phyloP scores from a whole-genome alignment of 2,888 invertebrate species.

The Thumatha senex region DNA sequence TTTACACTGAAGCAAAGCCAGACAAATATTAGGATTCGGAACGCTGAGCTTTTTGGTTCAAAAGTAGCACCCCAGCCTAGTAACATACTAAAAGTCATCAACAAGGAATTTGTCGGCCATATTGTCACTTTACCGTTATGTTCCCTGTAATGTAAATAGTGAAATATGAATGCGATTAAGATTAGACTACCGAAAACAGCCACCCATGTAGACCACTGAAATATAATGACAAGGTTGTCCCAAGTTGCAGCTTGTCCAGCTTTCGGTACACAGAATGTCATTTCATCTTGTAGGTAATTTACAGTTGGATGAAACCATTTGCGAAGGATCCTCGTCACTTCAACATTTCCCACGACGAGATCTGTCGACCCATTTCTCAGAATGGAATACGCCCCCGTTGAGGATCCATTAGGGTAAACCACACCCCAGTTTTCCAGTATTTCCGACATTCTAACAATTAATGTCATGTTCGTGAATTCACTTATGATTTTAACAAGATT shows the following conservation, averaged over 20 bases:
- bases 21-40: conserved; percentile 70
- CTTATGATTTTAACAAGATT: conserved; percentile 74
- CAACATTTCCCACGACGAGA: conserved; percentile 74
- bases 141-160: conserved; percentile 66
- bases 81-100: conserved; percentile 76
- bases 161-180: conserved; percentile 66
- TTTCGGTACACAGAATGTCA: conserved; percentile 76
- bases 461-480: conserved; percentile 73
- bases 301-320: conserved; percentile 75
- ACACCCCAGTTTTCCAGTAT: conserved; percentile 70
- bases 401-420: conserved; percentile 60
- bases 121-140: conserved; percentile 54
- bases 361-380: conserved; percentile 64
- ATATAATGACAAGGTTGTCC: conserved; percentile 75
- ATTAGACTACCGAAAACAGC: conserved; percentile 63
- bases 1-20: conserved; percentile 79
- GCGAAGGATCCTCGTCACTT: conserved; percentile 69
- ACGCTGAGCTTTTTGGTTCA: conserved; percentile 64
- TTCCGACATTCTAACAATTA: conserved; percentile 65
- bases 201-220: conserved; percentile 76
- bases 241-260: conserved; percentile 71
- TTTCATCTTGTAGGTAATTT: conserved; percentile 77
- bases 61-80: conserved; percentile 74
- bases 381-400: conserved; percentile 64
- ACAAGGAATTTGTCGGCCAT: conserved; percentile 75